Evolutionary conservation across 1,140 invertebrate genomes (phyloP).

Genomic region (Drosophila kurseongensis): DNA sequence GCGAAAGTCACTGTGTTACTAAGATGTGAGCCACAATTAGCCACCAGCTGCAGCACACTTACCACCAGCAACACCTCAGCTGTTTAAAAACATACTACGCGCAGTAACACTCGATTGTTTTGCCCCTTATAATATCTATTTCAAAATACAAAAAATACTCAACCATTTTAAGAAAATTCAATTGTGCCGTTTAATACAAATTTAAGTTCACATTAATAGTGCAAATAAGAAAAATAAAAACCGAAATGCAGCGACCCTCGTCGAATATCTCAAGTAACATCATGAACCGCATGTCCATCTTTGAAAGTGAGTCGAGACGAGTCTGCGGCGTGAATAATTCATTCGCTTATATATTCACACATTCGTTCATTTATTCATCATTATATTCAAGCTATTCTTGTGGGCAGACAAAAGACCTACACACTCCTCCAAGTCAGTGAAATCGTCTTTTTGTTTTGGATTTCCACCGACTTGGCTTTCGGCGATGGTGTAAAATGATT

Average conservation of each 20-base stretch:
- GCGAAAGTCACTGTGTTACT: conserved; percentile 34
- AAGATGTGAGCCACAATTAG: conserved; percentile 24
- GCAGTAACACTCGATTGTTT: conserved; percentile 7
- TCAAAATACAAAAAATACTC: background rate
- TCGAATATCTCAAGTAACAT: conserved; percentile 72
- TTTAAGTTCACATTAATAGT: conserved; percentile 6
- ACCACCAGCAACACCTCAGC: conserved; percentile 12
- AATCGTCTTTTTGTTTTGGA: conserved; percentile 42
- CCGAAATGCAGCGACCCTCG: conserved; percentile 68
- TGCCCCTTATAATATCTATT: background rate
- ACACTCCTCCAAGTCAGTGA: conserved; percentile 18
- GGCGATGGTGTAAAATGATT: conserved; percentile 46
- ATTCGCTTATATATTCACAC: conserved; percentile 16
- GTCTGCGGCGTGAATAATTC: conserved; percentile 32
- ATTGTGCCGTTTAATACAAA: background rate
- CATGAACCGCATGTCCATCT: conserved; percentile 79
- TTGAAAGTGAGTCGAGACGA: conserved; percentile 73
- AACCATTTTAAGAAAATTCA: background rate
- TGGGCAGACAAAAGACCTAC: conserved; percentile 22
- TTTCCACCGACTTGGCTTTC: conserved; percentile 18
- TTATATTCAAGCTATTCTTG: conserved; percentile 26
- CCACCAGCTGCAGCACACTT: background rate
- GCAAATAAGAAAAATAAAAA: background rate
- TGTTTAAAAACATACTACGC: background rate
- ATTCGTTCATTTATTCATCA: conserved; percentile 31